Evolutionary conservation across 2,113 vertebrate genomes (phyloP).

Genomic region (pig (Sus scrofa)): DNA sequence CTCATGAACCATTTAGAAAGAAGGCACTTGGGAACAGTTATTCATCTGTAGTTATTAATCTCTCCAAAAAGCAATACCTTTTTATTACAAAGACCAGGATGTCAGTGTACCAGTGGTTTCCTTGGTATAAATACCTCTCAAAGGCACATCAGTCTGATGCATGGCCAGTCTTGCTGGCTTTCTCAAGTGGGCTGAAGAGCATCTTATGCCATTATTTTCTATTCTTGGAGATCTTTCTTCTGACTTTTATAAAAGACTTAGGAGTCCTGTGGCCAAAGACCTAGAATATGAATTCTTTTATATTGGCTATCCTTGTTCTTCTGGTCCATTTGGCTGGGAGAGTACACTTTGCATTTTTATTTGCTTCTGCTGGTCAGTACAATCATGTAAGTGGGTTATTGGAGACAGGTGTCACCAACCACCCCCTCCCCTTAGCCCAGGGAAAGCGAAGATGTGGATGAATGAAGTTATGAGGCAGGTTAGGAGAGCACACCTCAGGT

Average conservation of each 20-base stretch:
- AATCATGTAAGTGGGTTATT: not conserved
- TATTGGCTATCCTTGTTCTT: not conserved
- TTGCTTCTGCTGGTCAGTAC: not conserved
- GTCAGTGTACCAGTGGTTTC: not conserved
- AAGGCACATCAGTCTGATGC: not conserved
- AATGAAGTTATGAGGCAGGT: not conserved
- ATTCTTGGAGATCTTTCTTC: not conserved
- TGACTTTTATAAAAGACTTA: not conserved
- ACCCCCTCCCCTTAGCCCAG: not conserved
- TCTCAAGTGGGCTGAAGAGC: not conserved
- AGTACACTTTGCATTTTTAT: not conserved
- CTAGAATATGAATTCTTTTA: not conserved
- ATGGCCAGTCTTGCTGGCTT: not conserved
- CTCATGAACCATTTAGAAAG: not conserved
- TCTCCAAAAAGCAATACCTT: not conserved
- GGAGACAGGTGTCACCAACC: not conserved
- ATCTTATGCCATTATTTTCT: not conserved
- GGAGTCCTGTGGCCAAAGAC: not conserved
- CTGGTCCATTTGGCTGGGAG: not conserved
- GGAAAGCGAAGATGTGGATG: not conserved
- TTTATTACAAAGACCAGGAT: conserved; percentile 6
- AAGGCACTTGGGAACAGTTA: not conserved
- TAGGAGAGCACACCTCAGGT: too few species aligned
- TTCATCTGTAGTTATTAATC: not conserved
- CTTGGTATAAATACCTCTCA: not conserved